Evolutionary conservation across 2,797 vertebrate species (phyloP), one percentile per base, ranked within the genome.

Genomic region (Gymnopithys bicolor): DNA sequence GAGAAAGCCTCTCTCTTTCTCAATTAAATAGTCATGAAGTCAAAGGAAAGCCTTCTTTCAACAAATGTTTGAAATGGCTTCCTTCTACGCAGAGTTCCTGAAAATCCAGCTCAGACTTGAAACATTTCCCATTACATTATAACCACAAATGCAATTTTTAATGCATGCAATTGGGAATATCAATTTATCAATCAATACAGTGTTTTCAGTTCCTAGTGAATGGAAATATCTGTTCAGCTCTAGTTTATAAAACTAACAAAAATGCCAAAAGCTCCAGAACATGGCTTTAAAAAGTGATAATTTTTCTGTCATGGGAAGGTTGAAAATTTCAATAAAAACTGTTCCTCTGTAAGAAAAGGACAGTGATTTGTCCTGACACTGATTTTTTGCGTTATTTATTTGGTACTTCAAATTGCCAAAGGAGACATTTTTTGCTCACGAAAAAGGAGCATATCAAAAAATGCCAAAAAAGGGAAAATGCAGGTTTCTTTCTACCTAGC

Each of bases 401-500:
- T 66, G 22, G 37, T n/a, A 73, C 17, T 64, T 81, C 49, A 43
- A 33, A 35, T 30, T 33, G 58, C 7, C 23, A 89, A 58, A 25
- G 22, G 51, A 64, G 33, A 39, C 8, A 2, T 55, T 52, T 63
- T 91, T 73, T 87, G 33, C 21, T 87, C 75, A 74, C 4, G 1
- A 53, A 64, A 75, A 90, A 87, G 59, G 19, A 84, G 69, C 25
- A 19, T 19, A 59, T 52, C 7, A 28, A 83, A 91, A 75, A 93
- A 62, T 30, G 55, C 77, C 60, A 48, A 77, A 84, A 92, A 86
- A 87, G 33, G 53, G 46, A 78, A 96, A 90, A 96, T 4, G 19
- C 63, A 95, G 45, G 74, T 89, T 83, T 86, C 88, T 94, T 58
- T 80, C 48, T 75, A 78, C 70, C 91, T 89, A 90, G 64, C 5